phyloP scores from a whole-genome alignment of 2,888 invertebrate genomes.

The Drosophila glabriapex region DNA sequence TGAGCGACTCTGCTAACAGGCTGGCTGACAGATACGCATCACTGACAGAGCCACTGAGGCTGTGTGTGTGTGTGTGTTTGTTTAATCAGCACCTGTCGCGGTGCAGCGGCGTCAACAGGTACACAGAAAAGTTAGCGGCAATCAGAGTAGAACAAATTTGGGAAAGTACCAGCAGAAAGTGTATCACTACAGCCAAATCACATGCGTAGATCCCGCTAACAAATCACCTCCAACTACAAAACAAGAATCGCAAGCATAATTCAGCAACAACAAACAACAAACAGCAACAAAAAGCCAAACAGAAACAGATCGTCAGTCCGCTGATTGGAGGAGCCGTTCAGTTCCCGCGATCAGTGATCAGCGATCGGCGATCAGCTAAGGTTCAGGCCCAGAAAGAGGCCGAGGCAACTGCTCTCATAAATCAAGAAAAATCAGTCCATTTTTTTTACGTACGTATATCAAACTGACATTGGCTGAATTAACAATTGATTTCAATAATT shows the following conservation, averaged over 20 bases:
- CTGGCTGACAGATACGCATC: slow-evolving; percentile 80
- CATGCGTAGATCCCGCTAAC: slow-evolving; percentile 64
- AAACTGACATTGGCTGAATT: slow-evolving; percentile 81
- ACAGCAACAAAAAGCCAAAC: slow-evolving; percentile 19
- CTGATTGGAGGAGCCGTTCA: slow-evolving; percentile 59
- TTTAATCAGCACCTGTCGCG: slow-evolving; percentile 80
- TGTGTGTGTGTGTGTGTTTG: slow-evolving; percentile 74
- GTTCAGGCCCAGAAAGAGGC: slow-evolving; percentile 6
- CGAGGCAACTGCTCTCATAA: slow-evolving; percentile 69
- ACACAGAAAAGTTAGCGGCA: slow-evolving; percentile 46
- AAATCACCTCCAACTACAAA: slow-evolving; percentile 45
- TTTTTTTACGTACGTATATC: slow-evolving; percentile 67
- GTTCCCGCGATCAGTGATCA: slow-evolving; percentile 42
- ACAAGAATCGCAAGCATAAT: slow-evolving; percentile 32
- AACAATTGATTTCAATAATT: slow-evolving; percentile 82
- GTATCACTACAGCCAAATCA: slow-evolving; percentile 57
- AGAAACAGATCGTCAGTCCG: slow-evolving; percentile 38
- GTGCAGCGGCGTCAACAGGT: slow-evolving; percentile 70
- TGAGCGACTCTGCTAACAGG: slow-evolving; percentile 62
- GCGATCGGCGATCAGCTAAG: slow-evolving; percentile 35
- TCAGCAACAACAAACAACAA: slow-evolving; percentile 48
- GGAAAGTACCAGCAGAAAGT: slow-evolving; percentile 69
- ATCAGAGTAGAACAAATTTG: slow-evolving; percentile 42
- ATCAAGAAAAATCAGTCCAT: slow-evolving; percentile 79
- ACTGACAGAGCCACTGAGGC: slow-evolving; percentile 38